Evolutionary conservation across 2,113 vertebrate genomes (phyloP).

Genomic region (Ahaetulla prasina): DNA sequence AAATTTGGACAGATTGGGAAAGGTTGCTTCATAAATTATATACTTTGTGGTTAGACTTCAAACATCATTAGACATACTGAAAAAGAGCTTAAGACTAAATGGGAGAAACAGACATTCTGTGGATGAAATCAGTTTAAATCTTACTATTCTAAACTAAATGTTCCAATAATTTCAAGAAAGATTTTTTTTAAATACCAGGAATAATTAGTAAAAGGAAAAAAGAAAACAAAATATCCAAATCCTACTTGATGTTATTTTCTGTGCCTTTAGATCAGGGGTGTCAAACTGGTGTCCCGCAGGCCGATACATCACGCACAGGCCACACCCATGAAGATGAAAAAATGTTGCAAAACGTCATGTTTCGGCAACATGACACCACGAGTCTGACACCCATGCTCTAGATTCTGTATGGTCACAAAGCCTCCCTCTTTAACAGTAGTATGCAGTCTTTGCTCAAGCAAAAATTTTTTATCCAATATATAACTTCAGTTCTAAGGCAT

Average conservation of each 20-base stretch:
- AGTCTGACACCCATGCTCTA: not conserved
- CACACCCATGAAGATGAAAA: no score
- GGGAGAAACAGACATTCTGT: constrained; percentile 7
- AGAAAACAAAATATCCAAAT: not conserved
- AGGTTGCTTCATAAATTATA: not conserved
- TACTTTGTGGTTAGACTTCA: not conserved
- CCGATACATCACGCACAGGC: no score
- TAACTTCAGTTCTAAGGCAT: not conserved
- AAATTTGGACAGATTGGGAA: not conserved
- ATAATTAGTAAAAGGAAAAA: not conserved
- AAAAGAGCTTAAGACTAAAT: constrained; percentile 9
- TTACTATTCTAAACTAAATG: not conserved
- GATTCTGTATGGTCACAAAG: not conserved
- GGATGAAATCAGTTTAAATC: constrained; percentile 25
- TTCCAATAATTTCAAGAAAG: not conserved
- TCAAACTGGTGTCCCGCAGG: no score
- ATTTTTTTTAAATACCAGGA: not conserved
- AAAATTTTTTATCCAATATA: not conserved
- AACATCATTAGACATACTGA: constrained; percentile 1
- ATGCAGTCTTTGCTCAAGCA: not conserved
- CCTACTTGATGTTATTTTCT: not conserved
- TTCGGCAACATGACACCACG: no score
- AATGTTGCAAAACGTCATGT: no score
- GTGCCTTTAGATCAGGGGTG: not conserved
- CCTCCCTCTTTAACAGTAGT: not conserved